A percentile compares a stretch with the other conserved stretches of the same genome.
phyloP scores from a whole-genome alignment of 2,113 vertebrate species.

The Limnothrissa miodon region DNA sequence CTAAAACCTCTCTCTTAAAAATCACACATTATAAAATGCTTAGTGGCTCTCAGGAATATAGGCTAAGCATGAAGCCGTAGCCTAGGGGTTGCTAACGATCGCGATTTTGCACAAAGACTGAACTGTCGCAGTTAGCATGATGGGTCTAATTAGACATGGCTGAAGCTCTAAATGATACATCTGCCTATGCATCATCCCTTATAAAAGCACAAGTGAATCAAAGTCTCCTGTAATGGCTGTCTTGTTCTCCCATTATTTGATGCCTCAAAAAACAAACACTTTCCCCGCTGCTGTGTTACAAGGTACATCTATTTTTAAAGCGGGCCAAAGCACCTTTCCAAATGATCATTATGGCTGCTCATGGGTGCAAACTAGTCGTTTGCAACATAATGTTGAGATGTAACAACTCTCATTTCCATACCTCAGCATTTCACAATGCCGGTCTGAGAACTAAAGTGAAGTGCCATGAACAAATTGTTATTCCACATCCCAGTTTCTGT shows the following conservation, averaged over 20 bases:
- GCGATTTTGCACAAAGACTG: slow-evolving; percentile 52
- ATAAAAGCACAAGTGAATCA: slow-evolving; percentile 45
- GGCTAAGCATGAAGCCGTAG: slow-evolving; percentile 60
- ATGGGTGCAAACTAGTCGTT: slow-evolving; percentile 31
- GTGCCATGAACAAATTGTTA: background rate
- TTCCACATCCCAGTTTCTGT: background rate
- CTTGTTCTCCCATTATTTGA: slow-evolving; percentile 54
- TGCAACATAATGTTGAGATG: slow-evolving; percentile 2
- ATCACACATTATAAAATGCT: slow-evolving; percentile 61
- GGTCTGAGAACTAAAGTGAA: background rate
- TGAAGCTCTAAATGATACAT: slow-evolving; percentile 51
- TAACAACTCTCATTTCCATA: background rate
- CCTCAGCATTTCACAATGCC: slow-evolving; percentile 15
- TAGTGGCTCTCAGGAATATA: slow-evolving; percentile 54
- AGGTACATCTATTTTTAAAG: slow-evolving; percentile 60
- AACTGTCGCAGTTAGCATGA: slow-evolving; percentile 58
- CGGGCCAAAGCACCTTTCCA: slow-evolving; percentile 21
- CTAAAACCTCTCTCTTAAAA: slow-evolving; percentile 58
- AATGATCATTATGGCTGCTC: slow-evolving; percentile 47
- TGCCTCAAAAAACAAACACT: slow-evolving; percentile 52
- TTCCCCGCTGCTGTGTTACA: slow-evolving; percentile 45
- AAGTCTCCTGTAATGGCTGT: slow-evolving; percentile 44
- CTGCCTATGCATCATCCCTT: slow-evolving; percentile 48
- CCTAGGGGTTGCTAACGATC: slow-evolving; percentile 57
- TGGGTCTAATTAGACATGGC: slow-evolving; percentile 62